phyloP scores from a whole-genome alignment of 2,113 vertebrate genomes.

The Noctilio leporinus region DNA sequence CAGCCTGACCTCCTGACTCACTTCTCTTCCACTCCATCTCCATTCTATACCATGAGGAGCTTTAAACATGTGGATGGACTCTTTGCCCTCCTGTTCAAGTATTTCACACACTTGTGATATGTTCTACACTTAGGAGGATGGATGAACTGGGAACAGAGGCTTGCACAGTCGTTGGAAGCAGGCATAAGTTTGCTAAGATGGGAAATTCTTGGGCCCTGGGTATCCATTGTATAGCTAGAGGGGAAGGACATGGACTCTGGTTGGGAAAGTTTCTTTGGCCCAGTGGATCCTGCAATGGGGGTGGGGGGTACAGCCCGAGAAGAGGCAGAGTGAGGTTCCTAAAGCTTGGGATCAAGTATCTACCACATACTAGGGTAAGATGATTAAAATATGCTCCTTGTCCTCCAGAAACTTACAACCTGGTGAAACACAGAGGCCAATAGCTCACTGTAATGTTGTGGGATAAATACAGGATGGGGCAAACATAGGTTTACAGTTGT shows the following conservation, averaged over 20 bases:
- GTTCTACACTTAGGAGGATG: not conserved
- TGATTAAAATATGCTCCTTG: not conserved
- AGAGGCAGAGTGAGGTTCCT: not conserved
- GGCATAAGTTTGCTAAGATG: not conserved
- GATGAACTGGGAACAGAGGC: not conserved
- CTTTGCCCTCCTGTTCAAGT: not conserved
- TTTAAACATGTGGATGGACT: not conserved
- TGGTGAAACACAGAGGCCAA: not conserved
- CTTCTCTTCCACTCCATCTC: not conserved
- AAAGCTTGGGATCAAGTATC: not conserved
- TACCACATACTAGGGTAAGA: not conserved
- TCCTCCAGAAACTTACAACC: not conserved
- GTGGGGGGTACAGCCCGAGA: not conserved
- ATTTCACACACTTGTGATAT: not conserved
- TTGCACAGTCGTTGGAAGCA: not conserved
- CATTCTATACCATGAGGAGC: not conserved
- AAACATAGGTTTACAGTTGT: not conserved
- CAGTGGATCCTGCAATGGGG: not conserved
- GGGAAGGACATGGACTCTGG: not conserved
- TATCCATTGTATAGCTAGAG: not conserved
- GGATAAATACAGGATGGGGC: not conserved
- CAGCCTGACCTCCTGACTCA: not conserved
- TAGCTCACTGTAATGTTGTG: not conserved
- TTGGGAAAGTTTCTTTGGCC: not conserved
- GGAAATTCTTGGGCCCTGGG: not conserved